These are phyloP conservation scores for Orthonevra nobilis DNA, from an alignment of 2,888 invertebrate genomes.

Conservation along the genomic window DNA sequence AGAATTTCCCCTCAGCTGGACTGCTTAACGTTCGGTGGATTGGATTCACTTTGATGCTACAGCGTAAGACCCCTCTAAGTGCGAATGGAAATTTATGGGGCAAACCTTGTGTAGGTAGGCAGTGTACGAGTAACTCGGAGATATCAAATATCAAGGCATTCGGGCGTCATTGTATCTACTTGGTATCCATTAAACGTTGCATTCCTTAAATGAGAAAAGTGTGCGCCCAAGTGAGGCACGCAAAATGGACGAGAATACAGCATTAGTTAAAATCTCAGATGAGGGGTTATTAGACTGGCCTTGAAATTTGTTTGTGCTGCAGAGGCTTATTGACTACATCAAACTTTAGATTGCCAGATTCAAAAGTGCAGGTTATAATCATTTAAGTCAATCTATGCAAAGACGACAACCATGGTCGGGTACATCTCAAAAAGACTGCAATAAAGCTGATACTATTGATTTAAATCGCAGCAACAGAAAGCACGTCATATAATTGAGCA, in stretches of 20 bases:
- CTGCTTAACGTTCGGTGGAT: too few relatives aligned
- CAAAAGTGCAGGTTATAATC: not conserved
- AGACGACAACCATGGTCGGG: too few relatives aligned
- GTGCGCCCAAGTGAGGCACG: constrained; percentile 1
- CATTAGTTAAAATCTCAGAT: too few relatives aligned
- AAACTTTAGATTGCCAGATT: not conserved
- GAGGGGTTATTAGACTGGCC: constrained; percentile 50
- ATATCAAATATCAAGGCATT: too few relatives aligned
- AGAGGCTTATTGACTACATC: not conserved
- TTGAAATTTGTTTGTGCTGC: constrained; percentile 36
- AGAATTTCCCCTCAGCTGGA: too few relatives aligned
- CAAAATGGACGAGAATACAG: constrained; percentile 17
- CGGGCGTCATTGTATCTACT: too few relatives aligned
- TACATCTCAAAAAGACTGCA: constrained; percentile 20
- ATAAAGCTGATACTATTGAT: constrained; percentile 51
- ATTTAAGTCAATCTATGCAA: constrained; percentile 12
- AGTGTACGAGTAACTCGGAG: too few relatives aligned
- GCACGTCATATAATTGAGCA: not conserved
- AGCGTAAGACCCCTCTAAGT: too few relatives aligned
- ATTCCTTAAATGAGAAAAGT: too few relatives aligned
- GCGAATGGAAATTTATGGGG: not conserved
- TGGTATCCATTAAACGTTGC: not conserved
- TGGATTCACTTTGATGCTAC: constrained; percentile 4
- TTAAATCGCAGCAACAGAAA: constrained; percentile 45
- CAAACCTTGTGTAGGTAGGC: not conserved